Evolutionary conservation across 2,113 vertebrate species (phyloP).

Genomic region (Eclectus roratus): DNA sequence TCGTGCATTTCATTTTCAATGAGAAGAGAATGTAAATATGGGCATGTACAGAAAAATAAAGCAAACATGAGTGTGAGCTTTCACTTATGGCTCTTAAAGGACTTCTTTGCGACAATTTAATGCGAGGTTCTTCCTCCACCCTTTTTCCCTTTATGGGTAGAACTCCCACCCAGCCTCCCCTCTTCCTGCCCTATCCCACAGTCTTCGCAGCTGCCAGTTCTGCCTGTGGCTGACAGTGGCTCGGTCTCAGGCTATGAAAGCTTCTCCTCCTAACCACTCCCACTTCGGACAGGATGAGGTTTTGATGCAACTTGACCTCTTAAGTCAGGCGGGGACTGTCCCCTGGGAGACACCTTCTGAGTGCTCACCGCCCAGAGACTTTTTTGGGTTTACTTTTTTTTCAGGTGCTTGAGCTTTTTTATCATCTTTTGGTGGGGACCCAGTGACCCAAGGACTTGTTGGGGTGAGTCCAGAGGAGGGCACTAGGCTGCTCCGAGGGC

Average conservation of each 20-base stretch:
- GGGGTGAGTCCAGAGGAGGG: background rate
- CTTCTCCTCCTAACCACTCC: background rate
- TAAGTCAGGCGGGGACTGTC: background rate
- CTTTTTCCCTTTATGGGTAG: background rate
- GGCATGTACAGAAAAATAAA: background rate
- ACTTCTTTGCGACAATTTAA: background rate
- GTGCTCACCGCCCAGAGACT: background rate
- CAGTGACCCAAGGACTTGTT: background rate
- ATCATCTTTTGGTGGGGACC: background rate
- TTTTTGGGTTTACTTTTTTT: background rate
- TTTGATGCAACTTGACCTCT: background rate
- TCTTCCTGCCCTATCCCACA: background rate
- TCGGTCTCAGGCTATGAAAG: background rate
- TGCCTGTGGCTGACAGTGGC: background rate
- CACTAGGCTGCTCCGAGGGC: background rate
- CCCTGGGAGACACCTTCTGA: background rate
- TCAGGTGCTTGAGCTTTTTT: background rate
- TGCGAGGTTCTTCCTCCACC: rapidly evolving
- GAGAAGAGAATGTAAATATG: background rate
- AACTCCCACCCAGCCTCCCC: background rate
- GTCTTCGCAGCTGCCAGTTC: background rate
- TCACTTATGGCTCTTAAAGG: background rate
- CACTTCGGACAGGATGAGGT: background rate
- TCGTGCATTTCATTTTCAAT: background rate
- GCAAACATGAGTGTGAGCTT: background rate